Evolutionary conservation across 2,888 invertebrate species (phyloP), one percentile per base, ranked within the genome.

Genomic region (Ernsta delagoae): DNA sequence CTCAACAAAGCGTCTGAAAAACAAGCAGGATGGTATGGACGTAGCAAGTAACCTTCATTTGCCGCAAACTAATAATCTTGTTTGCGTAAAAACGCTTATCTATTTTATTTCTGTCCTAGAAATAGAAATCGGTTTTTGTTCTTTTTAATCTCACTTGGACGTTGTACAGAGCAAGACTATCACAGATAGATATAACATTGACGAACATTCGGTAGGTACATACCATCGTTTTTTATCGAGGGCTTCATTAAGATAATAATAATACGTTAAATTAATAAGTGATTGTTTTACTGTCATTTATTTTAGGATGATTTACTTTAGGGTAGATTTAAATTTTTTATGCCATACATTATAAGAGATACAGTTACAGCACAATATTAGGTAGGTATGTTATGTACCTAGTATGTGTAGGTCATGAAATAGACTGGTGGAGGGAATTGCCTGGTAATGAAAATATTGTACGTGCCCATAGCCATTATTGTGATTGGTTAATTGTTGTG

Each of bases 31-130:
- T 3, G 24, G 24, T 24, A 6, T 50, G 16, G 48, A 50, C 48
- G 48, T 50, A 12, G 12, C 48, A 50, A 12, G 59, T 66, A 53
- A 53, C 66, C 66, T 66, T 66, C 41, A 53, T 53, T 59, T 59
- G 50, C 59, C 41, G 50, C 60, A 61, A 56, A 12, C 54, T 45
- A 67, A 45, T 67, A 67, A 67, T 67, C 66, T 60, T 45, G 54
- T 67, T 67, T 60, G 66, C 45, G 54, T 61, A 54, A 60, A 59
- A 67, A 67, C 54, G 60, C 43, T 64, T 43, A 59, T 53, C 59
- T 56, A 8, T 66, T 59, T 66, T 66, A 59, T 53, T 41, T 66
- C 7, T 65, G 59, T 50, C 41, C 59, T 66, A 59, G 50, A 66
- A 59, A 66, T 59, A 53, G 62, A 65, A 54, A 54, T 54, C 54